Evolutionary conservation across 1,140 invertebrate genomes (phyloP), one percentile per base, ranked within the genome.

Genomic region (Triops longicaudatus): DNA sequence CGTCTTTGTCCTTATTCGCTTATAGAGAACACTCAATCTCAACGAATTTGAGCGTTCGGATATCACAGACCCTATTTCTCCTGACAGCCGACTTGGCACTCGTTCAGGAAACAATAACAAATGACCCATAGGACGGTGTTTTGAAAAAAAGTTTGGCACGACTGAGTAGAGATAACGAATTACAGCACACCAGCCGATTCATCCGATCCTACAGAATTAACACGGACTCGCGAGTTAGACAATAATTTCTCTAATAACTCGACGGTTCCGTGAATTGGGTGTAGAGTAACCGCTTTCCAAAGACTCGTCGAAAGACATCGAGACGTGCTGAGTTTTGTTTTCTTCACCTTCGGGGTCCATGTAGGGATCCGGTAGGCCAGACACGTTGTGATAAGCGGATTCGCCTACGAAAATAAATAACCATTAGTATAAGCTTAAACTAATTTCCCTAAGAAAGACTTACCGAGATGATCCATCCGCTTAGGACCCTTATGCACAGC

Each of bases 181-280:
- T n/a, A n/a, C 17, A 63, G 17, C 10, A 63, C 14, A 63, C 50
- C 50, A 63, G 22, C 50, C 14, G 50, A 63, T 9, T 17, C 17
- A 63, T 63, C 22, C 50, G 17, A 63, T 63, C 17, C 50, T n/a
- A 63, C 6, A 63, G 22, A 63, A 22, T 22, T 63, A n/a, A 37
- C 22, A 22, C 14, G 22, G 50, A 6, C 50, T 22, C 14, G 6
- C 17, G 50, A 5, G 0, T 63, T 73, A 97, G 83, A 97, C 95
- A 84, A 97, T 96, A 83, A 97, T 96, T 85, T 96, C 95, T 78
- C 94, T 88, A 82, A 97, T 96, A 82, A 97, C 93, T 82, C 94
- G 86, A 76, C 93, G 88, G 80, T 91, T 92, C 81, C 93, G 89
- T 80, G 93, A 94, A 86, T 95, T 96, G 63, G 94, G 94, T 77